Evolutionary conservation across 2,113 vertebrate genomes (phyloP).

Genomic region (Corvus hawaiiensis): DNA sequence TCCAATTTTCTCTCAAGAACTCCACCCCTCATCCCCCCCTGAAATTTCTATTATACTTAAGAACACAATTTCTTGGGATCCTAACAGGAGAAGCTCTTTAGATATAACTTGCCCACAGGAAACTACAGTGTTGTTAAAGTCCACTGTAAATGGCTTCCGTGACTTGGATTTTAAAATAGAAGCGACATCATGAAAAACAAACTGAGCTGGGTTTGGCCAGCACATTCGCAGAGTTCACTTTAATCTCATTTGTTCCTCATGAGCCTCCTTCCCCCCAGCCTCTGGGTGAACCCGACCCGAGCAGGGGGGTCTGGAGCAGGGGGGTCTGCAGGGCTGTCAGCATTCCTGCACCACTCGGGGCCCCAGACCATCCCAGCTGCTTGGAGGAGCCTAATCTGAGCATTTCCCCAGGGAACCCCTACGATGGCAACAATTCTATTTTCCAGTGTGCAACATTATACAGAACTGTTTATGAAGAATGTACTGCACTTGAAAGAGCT

Average conservation of each 20-base stretch:
- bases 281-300: neutral
- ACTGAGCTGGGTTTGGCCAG: neutral
- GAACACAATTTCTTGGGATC: neutral
- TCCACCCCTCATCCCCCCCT: neutral
- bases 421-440: neutral
- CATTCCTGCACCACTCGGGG: slow-evolving; percentile 28
- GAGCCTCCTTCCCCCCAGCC: slow-evolving; percentile 13
- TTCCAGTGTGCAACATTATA: neutral
- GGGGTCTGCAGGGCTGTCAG: neutral
- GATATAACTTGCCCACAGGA: neutral
- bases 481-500: neutral
- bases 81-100: neutral
- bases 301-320: neutral
- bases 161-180: slow-evolving; percentile 64
- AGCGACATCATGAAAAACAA: slow-evolving; percentile 57
- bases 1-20: neutral
- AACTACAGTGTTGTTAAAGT: neutral
- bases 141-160: neutral
- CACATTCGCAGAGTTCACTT: neutral
- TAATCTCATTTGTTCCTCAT: neutral
- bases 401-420: slow-evolving; percentile 7
- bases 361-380: slow-evolving; percentile 26
- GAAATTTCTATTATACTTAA: neutral
- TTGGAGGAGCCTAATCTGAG: neutral
- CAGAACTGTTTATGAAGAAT: neutral